Conservation (phyloP, 2,113 vertebrate species). For the Cochlearius cochlearius region DNA sequence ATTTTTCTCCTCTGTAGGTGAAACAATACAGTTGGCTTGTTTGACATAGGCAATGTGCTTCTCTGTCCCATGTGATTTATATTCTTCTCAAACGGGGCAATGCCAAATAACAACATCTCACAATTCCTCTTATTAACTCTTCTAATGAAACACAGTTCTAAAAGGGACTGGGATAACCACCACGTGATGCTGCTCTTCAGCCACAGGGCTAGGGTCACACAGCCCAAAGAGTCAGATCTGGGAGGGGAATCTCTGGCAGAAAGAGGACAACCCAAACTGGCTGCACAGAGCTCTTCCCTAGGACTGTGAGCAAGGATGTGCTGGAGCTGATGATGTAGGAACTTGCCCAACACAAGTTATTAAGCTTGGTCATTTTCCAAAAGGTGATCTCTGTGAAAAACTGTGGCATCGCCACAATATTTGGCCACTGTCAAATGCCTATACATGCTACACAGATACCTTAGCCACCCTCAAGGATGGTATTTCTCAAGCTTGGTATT, state of each 20-base stretch:
- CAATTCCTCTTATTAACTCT: background rate
- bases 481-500: background rate
- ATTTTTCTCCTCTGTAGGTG: background rate
- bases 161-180: background rate
- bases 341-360: background rate
- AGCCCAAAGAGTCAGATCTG: background rate
- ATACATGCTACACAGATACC: background rate
- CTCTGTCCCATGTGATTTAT: background rate
- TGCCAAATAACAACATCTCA: background rate
- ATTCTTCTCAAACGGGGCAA: background rate
- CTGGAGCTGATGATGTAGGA: background rate
- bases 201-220: background rate
- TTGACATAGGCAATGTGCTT: background rate
- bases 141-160: background rate
- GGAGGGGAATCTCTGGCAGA: background rate
- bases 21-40: background rate
- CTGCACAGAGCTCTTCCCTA: background rate
- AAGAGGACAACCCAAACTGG: background rate
- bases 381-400: background rate
- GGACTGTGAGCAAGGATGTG: background rate
- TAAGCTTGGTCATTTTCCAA: background rate
- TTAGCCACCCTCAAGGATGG: background rate
- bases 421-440: background rate
- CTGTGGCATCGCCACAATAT: accelerated
- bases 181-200: background rate